Evolutionary conservation across 2,113 vertebrate species (phyloP), one percentile per base, ranked within the genome.

Genomic region (Toxotes chatareus): DNA sequence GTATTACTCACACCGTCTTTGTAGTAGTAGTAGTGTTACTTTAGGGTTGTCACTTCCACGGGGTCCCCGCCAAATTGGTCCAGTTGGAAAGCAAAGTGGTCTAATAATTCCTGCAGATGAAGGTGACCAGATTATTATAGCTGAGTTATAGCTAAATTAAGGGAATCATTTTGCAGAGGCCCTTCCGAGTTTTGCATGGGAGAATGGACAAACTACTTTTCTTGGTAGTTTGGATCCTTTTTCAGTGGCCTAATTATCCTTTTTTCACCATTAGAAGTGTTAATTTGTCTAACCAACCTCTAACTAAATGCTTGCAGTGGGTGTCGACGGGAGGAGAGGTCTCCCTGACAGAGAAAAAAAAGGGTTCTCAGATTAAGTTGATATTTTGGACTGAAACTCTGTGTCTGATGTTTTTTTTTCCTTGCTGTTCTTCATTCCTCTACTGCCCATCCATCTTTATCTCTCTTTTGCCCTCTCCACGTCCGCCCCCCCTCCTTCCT

Each of bases 391-490:
- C 36, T 3, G 42, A 40, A 79, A 7, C 59, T 27, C 47, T 60
- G 19, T 44, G 49, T 69, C 23, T 76, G 64, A 67, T 81, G 31
- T 36, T 17, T 10, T 62, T 56, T 70, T 49, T 63, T 61, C 36
- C 19, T 27, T 49, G 12, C 44, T 42, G 4, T 74, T 83, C 44
- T n/a, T 76, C 55, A 3, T 10, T 60, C 60, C 31, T 57, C 44
- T 21, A 17, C 31, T 68, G 49, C 17, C 40, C 83, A 88, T 89
- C 82, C 84, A 81, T 83, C 82, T 81, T 78, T 66, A 74, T 84
- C 65, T 86, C 72, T 76, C 59, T 70, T 79, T 70, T 81, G 72
- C 65, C 82, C 86, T 83, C 86, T 82, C 65, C 56, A 65, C 12
- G 11, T 79, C 66, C 40, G 27, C 19, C 59, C 67, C 66, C 23